Evolutionary conservation across 1,140 invertebrate genomes (phyloP).

Genomic region (Achatina immaculata): DNA sequence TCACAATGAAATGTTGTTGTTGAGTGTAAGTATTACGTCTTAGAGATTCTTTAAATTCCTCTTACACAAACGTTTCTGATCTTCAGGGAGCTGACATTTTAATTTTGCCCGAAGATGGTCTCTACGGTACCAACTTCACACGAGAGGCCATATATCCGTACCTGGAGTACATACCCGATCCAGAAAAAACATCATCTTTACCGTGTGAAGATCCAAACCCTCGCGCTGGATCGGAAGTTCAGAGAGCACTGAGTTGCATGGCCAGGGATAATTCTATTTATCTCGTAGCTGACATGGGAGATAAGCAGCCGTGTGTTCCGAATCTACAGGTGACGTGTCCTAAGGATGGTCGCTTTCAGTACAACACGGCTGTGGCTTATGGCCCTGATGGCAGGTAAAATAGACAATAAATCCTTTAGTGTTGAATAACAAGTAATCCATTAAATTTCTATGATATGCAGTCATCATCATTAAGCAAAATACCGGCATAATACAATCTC

Average conservation of each 20-base stretch:
- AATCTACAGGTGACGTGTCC: conserved; percentile 72
- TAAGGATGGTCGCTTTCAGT: conserved; percentile 73
- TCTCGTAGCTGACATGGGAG: conserved; percentile 82
- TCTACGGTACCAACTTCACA: conserved; percentile 66
- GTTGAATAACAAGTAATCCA: too few relatives aligned
- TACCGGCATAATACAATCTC: too few relatives aligned
- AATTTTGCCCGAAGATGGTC: conserved; percentile 85
- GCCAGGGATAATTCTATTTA: conserved; percentile 74
- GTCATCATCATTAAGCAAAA: too few relatives aligned
- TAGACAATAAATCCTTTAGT: too few relatives aligned
- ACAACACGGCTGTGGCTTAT: conserved; percentile 85
- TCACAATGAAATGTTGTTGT: background rate
- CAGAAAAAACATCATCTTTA: conserved; percentile 42
- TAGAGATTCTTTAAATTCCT: background rate
- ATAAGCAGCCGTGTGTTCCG: conserved; percentile 75
- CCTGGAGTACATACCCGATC: conserved; percentile 62
- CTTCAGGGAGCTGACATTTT: conserved; percentile 82
- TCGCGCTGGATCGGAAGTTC: conserved; percentile 46
- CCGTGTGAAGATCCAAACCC: conserved; percentile 49
- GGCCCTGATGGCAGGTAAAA: conserved; percentile 64
- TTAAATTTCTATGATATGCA: too few relatives aligned
- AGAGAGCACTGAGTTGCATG: conserved; percentile 72
- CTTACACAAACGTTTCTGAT: background rate
- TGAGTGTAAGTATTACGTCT: background rate
- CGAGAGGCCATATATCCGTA: conserved; percentile 46